Evolutionary conservation across 23 tunicate genomes (phyloP).

Genomic region (Halocynthia roretzi): DNA sequence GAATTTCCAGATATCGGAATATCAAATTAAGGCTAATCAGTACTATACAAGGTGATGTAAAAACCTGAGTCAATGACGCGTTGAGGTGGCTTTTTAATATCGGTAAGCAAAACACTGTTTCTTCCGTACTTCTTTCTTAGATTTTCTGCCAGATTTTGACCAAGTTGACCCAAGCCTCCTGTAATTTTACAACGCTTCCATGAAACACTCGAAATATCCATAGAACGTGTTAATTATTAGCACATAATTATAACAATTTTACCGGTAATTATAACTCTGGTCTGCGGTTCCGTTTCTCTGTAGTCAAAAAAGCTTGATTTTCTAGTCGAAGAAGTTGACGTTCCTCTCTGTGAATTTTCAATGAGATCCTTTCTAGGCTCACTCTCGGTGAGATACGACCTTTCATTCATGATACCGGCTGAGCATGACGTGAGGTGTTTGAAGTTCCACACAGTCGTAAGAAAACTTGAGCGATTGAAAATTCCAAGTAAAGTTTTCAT

Average conservation of each 20-base stretch:
- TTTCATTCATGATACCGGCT: no score
- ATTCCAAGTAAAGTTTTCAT: no score
- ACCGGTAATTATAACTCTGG: constrained; percentile 1
- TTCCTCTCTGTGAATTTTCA: neutral
- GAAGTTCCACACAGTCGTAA: no score
- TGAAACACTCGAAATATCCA: no score
- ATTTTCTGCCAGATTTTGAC: constrained; percentile 61
- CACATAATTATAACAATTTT: no score
- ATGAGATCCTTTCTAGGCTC: no score
- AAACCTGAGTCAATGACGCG: constrained; percentile 29
- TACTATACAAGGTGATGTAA: neutral
- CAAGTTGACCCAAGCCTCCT: constrained; percentile 99
- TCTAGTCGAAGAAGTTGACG: constrained; percentile 1
- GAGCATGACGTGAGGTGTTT: no score
- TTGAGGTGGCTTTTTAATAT: constrained; percentile 58
- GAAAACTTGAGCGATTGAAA: no score
- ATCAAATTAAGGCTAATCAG: no score
- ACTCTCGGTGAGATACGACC: no score
- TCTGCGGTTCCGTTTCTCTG: neutral
- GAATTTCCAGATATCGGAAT: no score
- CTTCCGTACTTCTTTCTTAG: constrained; percentile 62
- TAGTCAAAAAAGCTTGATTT: constrained; percentile 8
- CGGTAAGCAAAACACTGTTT: constrained; percentile 85
- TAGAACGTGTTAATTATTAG: no score
- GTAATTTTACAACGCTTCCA: neutral